Evolutionary conservation across 1,140 invertebrate genomes (phyloP).

Genomic region (Trachymyrmex cornetzi): DNA sequence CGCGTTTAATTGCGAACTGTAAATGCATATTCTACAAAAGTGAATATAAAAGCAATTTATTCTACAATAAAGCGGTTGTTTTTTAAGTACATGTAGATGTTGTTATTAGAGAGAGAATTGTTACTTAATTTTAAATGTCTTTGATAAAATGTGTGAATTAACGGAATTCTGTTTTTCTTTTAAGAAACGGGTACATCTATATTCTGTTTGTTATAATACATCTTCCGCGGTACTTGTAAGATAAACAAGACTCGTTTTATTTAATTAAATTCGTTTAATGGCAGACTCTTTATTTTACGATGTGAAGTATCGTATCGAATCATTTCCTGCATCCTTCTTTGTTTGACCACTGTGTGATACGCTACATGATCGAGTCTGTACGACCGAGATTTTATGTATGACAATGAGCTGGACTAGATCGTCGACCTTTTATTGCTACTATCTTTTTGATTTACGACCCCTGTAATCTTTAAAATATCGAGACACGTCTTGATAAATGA

Average conservation of each 20-base stretch:
- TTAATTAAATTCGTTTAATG: neutral
- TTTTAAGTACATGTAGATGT: neutral
- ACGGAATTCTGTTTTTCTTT: neutral
- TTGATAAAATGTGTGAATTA: neutral
- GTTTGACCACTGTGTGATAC: neutral
- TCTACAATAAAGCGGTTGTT: neutral
- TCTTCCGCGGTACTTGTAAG: neutral
- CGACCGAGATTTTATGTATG: slow-evolving; percentile 75
- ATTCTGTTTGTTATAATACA: neutral
- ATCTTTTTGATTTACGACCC: slow-evolving; percentile 54
- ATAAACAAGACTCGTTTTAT: neutral
- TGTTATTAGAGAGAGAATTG: neutral
- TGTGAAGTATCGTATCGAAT: neutral
- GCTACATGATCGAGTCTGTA: slow-evolving; percentile 71
- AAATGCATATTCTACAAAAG: neutral
- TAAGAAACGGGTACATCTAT: neutral
- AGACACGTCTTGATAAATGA: slow-evolving; percentile 19
- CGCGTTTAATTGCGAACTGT: slow-evolving; percentile 5
- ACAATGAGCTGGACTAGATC: slow-evolving; percentile 79
- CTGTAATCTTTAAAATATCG: slow-evolving; percentile 25
- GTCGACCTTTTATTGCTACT: slow-evolving; percentile 74
- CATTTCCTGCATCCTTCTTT: slow-evolving; percentile 19
- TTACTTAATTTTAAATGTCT: neutral
- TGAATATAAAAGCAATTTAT: neutral
- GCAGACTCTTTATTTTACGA: neutral